Conservation (phyloP, 2,797 vertebrate species). For the Bothrops alternatus region DNA sequence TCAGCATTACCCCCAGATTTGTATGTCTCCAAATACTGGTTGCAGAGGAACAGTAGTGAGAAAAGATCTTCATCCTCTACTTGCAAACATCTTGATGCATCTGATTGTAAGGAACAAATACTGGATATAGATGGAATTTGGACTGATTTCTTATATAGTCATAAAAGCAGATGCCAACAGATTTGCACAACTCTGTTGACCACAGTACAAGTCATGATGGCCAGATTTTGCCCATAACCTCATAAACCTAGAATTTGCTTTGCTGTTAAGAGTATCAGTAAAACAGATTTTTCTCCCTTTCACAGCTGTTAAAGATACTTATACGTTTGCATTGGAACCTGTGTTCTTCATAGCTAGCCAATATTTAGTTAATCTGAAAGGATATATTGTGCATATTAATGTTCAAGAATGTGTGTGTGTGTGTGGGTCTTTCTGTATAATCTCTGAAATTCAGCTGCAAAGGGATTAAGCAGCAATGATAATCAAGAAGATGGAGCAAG, state of each 20-base stretch:
- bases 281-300: neutral
- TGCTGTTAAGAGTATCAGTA: neutral
- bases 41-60: neutral
- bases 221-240: neutral
- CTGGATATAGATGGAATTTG: neutral
- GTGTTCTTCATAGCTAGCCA: neutral
- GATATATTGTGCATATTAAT: neutral
- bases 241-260: neutral
- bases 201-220: neutral
- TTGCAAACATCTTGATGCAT: neutral
- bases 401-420: neutral
- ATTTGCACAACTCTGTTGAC: neutral
- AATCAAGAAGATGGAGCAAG: neutral
- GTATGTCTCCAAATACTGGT: neutral
- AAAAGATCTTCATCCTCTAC: neutral
- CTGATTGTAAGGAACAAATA: neutral
- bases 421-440: neutral
- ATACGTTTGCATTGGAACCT: too few species aligned
- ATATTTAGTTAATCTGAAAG: neutral
- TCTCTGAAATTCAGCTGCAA: neutral
- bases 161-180: neutral
- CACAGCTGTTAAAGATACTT: neutral
- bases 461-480: neutral
- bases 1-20: neutral
- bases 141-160: neutral